Evolutionary conservation across 2,113 vertebrate species (phyloP), one percentile per base, ranked within the genome.

Genomic region (Polypterus bichir): DNA sequence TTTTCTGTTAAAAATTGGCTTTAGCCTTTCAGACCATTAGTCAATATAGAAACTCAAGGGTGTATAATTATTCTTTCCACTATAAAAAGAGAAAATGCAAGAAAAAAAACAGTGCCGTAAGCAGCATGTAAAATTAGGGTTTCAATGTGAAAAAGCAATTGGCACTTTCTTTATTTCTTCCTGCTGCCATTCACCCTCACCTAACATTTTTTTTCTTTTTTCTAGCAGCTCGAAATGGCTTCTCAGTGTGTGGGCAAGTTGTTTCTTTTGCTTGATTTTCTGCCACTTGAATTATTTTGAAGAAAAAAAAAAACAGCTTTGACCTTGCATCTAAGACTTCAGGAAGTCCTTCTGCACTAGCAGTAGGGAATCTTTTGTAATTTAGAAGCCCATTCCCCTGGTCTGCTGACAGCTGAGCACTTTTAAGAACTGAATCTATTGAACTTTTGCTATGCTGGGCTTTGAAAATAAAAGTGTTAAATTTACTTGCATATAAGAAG

Each of bases 211-310:
- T 58, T 58, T 45, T 27, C 56, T 11, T 58, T 44, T 27, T 45
- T 44, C 6, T 58, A 58, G 56, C 27, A 44, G n/a, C 56, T 58
- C 56, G 9, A 58, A 58, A 58, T 45, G 27, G 44, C 56, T 58
- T 58, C 56, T 4, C 56, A 45, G 56, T 58, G 56, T 58, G 56
- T 58, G 44, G 56, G 56, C 4, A 58, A 58, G 56, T 44, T 45
- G 5, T 58, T 45, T 45, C 56, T 58, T 27, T 45, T 58, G 56
- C 56, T 58, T 58, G 56, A 58, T 58, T 58, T 27, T 58, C 44
- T 58, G 44, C 56, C 56, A 58, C 56, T 58, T 58, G 56, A 58
- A 58, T 58, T 5, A 45, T 58, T 58, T 45, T 58, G 56, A 58
- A 58, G 27, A 27, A 27, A 27, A 27, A 27, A 27, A 58, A 58